phyloP scores from a whole-genome alignment of 2,113 vertebrate species.

The Paracanthobrama guichenoti region DNA sequence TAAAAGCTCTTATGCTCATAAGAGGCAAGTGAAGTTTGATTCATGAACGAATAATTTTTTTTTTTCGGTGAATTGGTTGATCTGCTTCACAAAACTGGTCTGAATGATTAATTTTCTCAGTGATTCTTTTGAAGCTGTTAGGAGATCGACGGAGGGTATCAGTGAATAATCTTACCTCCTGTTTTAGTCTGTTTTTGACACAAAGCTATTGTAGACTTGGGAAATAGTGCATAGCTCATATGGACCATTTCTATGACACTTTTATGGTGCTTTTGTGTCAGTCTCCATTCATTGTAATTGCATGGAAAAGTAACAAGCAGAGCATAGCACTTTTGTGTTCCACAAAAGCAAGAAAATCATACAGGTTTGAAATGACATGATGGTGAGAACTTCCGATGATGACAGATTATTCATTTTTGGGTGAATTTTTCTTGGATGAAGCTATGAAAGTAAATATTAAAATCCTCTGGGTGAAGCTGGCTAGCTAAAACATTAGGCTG shows the following conservation, averaged over 20 bases:
- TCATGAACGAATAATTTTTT: too few species aligned
- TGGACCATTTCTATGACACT: background rate
- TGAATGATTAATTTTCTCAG: background rate
- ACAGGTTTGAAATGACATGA: background rate
- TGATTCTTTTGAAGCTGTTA: background rate
- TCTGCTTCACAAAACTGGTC: too few species aligned
- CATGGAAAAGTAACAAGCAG: background rate
- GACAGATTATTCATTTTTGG: background rate
- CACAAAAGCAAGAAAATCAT: background rate
- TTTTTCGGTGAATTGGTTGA: too few species aligned
- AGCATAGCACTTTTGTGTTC: background rate
- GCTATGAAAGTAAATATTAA: background rate
- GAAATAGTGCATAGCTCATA: background rate
- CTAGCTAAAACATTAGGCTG: background rate
- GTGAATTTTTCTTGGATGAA: background rate
- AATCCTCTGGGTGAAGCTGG: background rate
- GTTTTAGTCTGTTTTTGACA: background rate
- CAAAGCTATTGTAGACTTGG: background rate
- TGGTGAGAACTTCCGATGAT: background rate
- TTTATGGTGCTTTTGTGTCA: slow-evolving; percentile 3
- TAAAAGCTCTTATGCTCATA: too few species aligned
- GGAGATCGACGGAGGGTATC: background rate
- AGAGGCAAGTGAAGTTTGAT: too few species aligned
- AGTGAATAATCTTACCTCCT: background rate
- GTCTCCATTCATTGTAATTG: background rate